Base-by-base conservation (phyloP, 2,113 vertebrate genomes). In the Otus sunia region DNA sequence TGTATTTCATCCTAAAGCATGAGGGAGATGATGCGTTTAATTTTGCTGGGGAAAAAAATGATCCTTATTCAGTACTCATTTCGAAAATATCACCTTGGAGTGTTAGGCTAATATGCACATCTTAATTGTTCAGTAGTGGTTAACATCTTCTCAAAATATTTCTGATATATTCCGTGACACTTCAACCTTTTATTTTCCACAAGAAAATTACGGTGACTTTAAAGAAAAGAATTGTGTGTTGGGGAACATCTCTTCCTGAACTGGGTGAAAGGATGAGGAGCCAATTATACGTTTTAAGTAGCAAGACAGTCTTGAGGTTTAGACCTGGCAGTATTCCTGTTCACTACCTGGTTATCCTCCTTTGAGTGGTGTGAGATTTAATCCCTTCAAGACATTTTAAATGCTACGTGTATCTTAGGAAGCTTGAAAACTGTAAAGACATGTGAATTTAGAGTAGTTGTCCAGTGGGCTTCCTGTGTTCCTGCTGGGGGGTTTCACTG, bases 321-420 rank as follows among this genome's bases (percentile, higher is more conserved):
- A 55, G 71, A 27, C 32, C 45, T 86, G 62, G 36, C 56, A 41
- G 15, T 49, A 20, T 71, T 78, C n/a, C 53, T 77, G 32, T 22
- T 39, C 8, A 1, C 60, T 71, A 47, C 5, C 12, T 74, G 63
- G 2, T 73, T 68, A 13, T 78, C 39, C 59, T 91, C 41, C n/a
- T 80, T 58, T 69, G 80, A 58, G 7, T 19, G 64, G 34, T 69
- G 60, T 14, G 47, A 78, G 16, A 67, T 15, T 72, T 29, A 59
- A 90, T 86, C 82, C 37, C 52, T 79, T 66, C 41, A 66, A 56
- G 85, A 66, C 43, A 5, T 81, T 85, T 63, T 45, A 18, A 49
- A 30, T 60, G 36, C 68, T 74, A 12, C 0, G 0, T 21, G 23
- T 41, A 7, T 63, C 10, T 68, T 19, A 14, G 0, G 32, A 64